These are phyloP conservation scores for Oryzias curvinotus DNA, from an alignment of 2,113 vertebrate genomes.

Conservation along the genomic window DNA sequence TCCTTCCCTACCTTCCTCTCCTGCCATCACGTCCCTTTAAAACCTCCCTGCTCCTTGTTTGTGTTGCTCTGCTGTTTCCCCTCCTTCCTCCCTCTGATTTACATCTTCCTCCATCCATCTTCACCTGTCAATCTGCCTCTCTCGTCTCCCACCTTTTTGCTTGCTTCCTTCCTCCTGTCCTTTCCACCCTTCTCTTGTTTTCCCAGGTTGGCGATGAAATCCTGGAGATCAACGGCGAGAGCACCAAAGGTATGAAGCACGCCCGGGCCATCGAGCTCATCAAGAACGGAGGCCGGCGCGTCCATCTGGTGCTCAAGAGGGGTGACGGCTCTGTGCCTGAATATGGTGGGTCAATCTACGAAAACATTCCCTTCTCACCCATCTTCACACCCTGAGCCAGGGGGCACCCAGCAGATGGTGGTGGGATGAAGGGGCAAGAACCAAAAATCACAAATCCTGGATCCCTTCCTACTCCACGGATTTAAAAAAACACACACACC, in stretches of 20 bases:
- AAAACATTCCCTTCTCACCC: slow-evolving; percentile 98
- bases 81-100: slow-evolving; percentile 20
- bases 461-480: slow-evolving; percentile 65
- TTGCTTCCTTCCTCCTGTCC: too few relatives aligned
- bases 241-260: slow-evolving; percentile 99
- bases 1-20: slow-evolving; percentile 18
- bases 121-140: slow-evolving; percentile 20
- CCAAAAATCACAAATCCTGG: slow-evolving; percentile 36
- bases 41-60: slow-evolving; percentile 18
- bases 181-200: background rate
- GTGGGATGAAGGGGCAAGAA: slow-evolving; percentile 49
- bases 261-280: slow-evolving; percentile 98
- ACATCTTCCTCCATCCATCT: slow-evolving; percentile 11
- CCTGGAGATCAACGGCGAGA: slow-evolving; percentile 98
- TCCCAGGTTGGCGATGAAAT: slow-evolving; percentile 95
- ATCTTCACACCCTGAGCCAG: slow-evolving; percentile 96
- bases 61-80: slow-evolving; percentile 21
- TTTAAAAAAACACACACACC: slow-evolving; percentile 61
- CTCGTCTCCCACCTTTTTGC: too few relatives aligned
- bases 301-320: slow-evolving; percentile 93
- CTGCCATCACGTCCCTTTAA: slow-evolving; percentile 32
- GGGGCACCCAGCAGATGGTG: slow-evolving; percentile 59
- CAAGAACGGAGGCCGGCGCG: slow-evolving; percentile 95
- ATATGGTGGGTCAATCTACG: slow-evolving; percentile 99
- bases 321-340: slow-evolving; percentile 98